Conservation (phyloP, 2,113 vertebrate species). For the Oryzias curvinotus region DNA sequence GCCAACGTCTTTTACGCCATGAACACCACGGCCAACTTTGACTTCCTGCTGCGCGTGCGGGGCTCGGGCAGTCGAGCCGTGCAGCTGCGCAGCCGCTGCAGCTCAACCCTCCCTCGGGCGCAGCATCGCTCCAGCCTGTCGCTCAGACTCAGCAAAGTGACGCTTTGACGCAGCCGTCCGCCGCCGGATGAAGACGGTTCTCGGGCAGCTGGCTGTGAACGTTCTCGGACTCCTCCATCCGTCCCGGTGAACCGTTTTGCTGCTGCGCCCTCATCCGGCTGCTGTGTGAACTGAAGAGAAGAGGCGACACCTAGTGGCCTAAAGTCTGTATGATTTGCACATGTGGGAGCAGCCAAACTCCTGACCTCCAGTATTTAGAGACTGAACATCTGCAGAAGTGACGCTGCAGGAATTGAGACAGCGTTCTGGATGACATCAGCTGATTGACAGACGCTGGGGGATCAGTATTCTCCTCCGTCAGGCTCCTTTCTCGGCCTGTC, state of each 20-base stretch:
- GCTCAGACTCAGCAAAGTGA: conserved; percentile 83
- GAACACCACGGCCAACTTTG: conserved; percentile 89
- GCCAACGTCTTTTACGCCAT: conserved; percentile 96
- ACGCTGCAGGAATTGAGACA: conserved; percentile 5
- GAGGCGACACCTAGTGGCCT: conserved; percentile 49
- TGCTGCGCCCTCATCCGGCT: too few relatives aligned
- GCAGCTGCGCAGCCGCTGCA: conserved; percentile 79
- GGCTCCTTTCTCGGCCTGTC: conserved; percentile 29
- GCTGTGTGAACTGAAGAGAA: conserved; percentile 12
- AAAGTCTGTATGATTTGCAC: conserved; percentile 60
- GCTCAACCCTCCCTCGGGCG: conserved; percentile 79
- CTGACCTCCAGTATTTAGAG: conserved; percentile 65
- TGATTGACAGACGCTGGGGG: conserved; percentile 64
- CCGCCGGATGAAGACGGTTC: neutral
- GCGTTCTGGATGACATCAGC: conserved; percentile 58
- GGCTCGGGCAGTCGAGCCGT: conserved; percentile 60
- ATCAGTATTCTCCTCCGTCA: conserved; percentile 24
- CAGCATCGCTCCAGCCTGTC: conserved; percentile 80
- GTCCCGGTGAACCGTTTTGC: conserved; percentile 14
- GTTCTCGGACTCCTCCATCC: neutral
- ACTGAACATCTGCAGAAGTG: conserved; percentile 6
- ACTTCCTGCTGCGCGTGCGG: conserved; percentile 88
- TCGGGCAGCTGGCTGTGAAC: too few relatives aligned
- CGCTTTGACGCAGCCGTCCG: conserved; percentile 72
- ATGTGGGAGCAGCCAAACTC: conserved; percentile 52